Evolutionary conservation across 2,113 vertebrate genomes (phyloP), one percentile per base, ranked within the genome.

Genomic region (Sorex fumeus): DNA sequence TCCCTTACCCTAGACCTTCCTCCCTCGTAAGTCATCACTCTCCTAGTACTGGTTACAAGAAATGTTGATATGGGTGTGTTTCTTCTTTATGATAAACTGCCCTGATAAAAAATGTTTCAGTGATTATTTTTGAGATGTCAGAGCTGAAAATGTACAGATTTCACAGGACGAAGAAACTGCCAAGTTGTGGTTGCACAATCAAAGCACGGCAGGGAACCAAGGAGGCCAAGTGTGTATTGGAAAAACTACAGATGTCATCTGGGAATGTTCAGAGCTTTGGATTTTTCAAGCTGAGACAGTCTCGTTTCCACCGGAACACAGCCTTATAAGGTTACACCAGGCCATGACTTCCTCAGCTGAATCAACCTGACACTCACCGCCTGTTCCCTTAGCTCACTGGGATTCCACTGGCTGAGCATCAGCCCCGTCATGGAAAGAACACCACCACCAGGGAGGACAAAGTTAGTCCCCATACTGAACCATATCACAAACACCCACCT

Each of bases 141-240:
- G 74, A 92, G 81, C 82, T 96, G 96, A 98, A 96, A 97, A 97
- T 94, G 97, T 97, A 97, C 97, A 98, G 97, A 98, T 97, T 97
- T 95, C 91, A 91, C 95, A 97, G 97, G 95, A 95, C 83, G 10
- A 91, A 32, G 86, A 87, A 94, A 75, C 77, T 95, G 97, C 97
- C 98, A 98, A 96, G 25, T 23, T 84, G 94, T 96, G 96, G 98
- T 96, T 95, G 89, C 95, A 97, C 94, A 97, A 95, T 9, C 60
- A 92, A 96, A 95, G 94, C 94, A 86, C 96, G 92, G 91, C 94
- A 60, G 92, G 96, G 93, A 97, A 97, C 96, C 27, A 50, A 89
- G 89, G 90, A 97, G 71, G 96, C 92, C 87, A 95, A 60, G 75
- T 97, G 71, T 95, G 97, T 95, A 80, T 30, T 97, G 95, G 96